These are phyloP conservation scores for Alcedo atthis DNA, from an alignment of 2,797 vertebrate species.

Conservation along the genomic window DNA sequence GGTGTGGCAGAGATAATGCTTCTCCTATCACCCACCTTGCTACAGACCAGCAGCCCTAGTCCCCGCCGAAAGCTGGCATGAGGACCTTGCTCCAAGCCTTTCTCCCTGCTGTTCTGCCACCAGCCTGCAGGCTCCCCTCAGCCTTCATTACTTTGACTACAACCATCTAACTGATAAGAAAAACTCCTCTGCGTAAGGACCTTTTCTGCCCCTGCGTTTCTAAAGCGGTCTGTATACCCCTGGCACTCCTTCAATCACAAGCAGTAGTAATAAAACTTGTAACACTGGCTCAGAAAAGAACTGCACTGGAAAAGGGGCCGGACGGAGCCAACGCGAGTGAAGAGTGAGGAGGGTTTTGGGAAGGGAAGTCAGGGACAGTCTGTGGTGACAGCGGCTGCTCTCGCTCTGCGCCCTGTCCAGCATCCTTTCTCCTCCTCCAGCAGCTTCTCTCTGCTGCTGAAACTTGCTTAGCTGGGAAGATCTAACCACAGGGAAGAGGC, in stretches of 20 bases:
- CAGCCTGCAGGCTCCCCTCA: not conserved
- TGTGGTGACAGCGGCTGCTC: not conserved
- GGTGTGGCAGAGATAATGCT: not conserved
- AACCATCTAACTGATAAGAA: not conserved
- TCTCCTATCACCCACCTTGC: not conserved
- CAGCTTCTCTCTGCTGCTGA: not conserved
- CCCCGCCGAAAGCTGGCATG: fast-evolving
- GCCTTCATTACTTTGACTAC: not conserved
- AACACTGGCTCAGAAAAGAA: not conserved
- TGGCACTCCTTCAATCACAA: not conserved
- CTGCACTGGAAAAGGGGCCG: not conserved
- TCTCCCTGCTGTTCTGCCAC: not conserved
- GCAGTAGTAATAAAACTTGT: not conserved
- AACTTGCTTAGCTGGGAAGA: not conserved
- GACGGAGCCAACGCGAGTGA: not conserved
- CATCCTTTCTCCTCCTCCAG: constrained; percentile 26
- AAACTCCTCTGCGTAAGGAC: not conserved
- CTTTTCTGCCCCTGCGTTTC: not conserved
- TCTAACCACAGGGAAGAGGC: constrained; percentile 33
- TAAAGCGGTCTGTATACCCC: not conserved
- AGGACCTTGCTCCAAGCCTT: not conserved
- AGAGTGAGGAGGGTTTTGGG: not conserved
- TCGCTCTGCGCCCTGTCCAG: constrained; percentile 4
- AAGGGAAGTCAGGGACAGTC: not conserved
- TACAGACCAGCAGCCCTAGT: not conserved